A percentile compares a stretch with the other conserved stretches of the same genome.
Conservation (phyloP, 2,888 invertebrate species). For the Clistopyga incitator region DNA sequence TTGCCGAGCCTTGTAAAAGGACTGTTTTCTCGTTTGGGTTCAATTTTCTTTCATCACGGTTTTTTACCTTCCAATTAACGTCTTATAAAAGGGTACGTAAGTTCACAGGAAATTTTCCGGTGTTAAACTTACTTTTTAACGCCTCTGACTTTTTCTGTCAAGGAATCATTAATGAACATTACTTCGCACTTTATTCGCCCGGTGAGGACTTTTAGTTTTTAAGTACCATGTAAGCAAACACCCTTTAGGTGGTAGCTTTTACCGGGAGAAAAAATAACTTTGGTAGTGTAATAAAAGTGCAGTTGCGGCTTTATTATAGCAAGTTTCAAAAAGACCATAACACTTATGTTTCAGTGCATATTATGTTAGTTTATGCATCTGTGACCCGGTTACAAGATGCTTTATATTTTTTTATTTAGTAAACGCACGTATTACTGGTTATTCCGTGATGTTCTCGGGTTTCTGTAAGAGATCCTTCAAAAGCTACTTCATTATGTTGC, state of each 20-base stretch:
- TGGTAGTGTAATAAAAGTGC: background rate
- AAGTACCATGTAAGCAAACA: background rate
- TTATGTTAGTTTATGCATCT: background rate
- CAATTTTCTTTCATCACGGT: background rate
- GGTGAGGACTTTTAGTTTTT: background rate
- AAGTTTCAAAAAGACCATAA: background rate
- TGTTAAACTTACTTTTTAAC: background rate
- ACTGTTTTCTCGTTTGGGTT: background rate
- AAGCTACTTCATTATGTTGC: background rate
- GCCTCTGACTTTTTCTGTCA: background rate
- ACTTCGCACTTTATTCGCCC: background rate
- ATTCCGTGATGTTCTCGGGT: background rate
- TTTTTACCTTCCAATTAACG: background rate
- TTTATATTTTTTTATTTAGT: background rate
- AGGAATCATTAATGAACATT: conserved; percentile 3
- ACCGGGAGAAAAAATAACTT: background rate
- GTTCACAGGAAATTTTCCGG: background rate
- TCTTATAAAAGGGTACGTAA: background rate
- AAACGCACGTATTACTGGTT: background rate
- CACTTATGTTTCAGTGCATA: background rate
- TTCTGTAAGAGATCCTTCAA: background rate
- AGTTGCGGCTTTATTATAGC: background rate
- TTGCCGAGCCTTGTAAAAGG: background rate
- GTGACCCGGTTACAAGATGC: background rate
- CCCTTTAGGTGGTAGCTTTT: background rate